These are phyloP conservation scores for Hydrolagus colliei DNA, from an alignment of 2,797 vertebrate species.

Conservation along the genomic window DNA sequence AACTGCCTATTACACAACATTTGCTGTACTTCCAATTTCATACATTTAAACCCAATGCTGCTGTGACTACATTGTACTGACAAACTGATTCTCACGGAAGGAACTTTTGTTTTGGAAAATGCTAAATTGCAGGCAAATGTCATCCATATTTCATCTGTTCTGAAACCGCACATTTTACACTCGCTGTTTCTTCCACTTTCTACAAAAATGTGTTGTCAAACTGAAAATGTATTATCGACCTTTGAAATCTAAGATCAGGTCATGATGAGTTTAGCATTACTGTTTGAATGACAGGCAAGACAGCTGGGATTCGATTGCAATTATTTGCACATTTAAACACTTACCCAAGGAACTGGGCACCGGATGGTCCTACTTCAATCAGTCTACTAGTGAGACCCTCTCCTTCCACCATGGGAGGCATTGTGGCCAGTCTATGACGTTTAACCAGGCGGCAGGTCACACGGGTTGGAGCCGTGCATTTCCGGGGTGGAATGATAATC, in stretches of 20 bases:
- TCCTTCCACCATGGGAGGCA: constrained; percentile 94
- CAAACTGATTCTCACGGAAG: neutral
- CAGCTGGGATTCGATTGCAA: neutral
- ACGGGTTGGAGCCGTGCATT: constrained; percentile 87
- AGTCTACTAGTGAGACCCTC: constrained; percentile 88
- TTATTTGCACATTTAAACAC: constrained; percentile 37
- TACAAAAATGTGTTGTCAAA: neutral
- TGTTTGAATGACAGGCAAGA: neutral
- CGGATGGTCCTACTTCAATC: constrained; percentile 91
- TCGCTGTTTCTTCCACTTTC: neutral
- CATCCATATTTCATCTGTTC: no score
- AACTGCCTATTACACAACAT: neutral
- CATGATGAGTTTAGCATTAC: no score
- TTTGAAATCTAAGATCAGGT: neutral
- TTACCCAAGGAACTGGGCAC: constrained; percentile 98
- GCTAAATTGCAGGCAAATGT: no score
- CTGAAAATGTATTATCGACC: neutral
- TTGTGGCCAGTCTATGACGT: constrained; percentile 85
- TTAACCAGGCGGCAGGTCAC: constrained; percentile 94
- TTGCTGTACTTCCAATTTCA: neutral
- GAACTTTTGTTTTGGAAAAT: neutral
- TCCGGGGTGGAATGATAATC: constrained; percentile 88
- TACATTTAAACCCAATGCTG: neutral
- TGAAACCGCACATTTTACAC: no score
- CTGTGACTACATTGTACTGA: neutral